Conservation (phyloP, 2,113 vertebrate genomes). For the Aldabrachelys gigantea region DNA sequence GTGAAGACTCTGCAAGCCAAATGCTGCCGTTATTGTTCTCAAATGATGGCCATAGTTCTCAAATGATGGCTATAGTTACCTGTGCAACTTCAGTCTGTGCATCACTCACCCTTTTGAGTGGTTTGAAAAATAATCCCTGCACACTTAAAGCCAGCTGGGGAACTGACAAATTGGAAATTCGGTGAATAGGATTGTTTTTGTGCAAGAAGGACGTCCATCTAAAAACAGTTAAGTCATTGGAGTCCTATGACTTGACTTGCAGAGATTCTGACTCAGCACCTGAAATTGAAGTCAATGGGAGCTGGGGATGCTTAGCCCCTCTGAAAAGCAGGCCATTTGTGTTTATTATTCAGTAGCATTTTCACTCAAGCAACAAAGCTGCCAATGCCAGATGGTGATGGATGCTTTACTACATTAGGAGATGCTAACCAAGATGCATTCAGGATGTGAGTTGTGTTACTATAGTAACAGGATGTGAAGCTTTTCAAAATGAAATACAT, state of each 20-base stretch:
- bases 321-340: slow-evolving; percentile 59
- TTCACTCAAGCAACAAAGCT: slow-evolving; percentile 63
- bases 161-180: not conserved
- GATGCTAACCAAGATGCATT: slow-evolving; percentile 58
- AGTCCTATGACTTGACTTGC: not conserved
- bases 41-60: not conserved
- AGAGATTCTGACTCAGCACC: not conserved
- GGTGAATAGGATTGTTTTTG: not conserved
- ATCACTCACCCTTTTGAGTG: not conserved
- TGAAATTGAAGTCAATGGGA: not conserved
- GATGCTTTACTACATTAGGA: slow-evolving; percentile 38
- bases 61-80: too few species aligned
- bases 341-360: slow-evolving; percentile 61
- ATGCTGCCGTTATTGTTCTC: not conserved
- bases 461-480: slow-evolving; percentile 67
- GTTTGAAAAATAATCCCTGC: not conserved
- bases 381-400: slow-evolving; percentile 58
- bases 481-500: slow-evolving; percentile 52
- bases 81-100: not conserved
- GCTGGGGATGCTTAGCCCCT: not conserved
- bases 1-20: not conserved
- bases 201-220: not conserved
- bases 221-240: not conserved
- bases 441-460: slow-evolving; percentile 65
- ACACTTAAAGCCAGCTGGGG: not conserved